phyloP scores from a whole-genome alignment of 2,888 invertebrate genomes.

The Laothoe populi region DNA sequence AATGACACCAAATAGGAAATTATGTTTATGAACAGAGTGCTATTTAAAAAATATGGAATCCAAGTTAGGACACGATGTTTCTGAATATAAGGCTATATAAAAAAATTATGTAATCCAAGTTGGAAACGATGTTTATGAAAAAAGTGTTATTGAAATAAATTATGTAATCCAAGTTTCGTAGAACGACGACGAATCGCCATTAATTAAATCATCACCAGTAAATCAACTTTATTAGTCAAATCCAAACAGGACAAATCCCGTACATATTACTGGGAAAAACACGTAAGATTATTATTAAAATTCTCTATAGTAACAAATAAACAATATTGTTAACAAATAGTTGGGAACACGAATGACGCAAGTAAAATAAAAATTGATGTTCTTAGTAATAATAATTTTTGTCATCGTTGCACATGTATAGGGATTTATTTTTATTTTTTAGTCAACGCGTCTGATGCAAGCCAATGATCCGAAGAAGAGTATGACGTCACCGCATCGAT shows the following conservation, averaged over 20 bases:
- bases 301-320: neutral
- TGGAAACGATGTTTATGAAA: too few relatives aligned
- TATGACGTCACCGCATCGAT: conserved; percentile 49
- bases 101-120: too few relatives aligned
- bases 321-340: neutral
- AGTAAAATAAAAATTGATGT: conserved; percentile 10
- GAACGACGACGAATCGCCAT: neutral
- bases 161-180: too few relatives aligned
- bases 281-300: neutral
- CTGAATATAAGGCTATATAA: too few relatives aligned
- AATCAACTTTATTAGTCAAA: neutral
- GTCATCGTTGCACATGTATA: conserved; percentile 2
- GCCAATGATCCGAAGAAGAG: conserved; percentile 37
- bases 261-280: neutral
- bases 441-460: conserved; percentile 23
- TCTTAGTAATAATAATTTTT: neutral
- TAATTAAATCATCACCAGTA: neutral
- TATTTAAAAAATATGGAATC: too few relatives aligned
- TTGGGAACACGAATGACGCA: neutral
- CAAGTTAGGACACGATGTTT: too few relatives aligned
- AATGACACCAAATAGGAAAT: too few relatives aligned
- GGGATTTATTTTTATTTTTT: conserved; percentile 27
- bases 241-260: neutral
- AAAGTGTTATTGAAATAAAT: too few relatives aligned
- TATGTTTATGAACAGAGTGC: too few relatives aligned